Evolutionary conservation across 2,113 vertebrate genomes (phyloP).

Genomic region (Pampusana beccarii): DNA sequence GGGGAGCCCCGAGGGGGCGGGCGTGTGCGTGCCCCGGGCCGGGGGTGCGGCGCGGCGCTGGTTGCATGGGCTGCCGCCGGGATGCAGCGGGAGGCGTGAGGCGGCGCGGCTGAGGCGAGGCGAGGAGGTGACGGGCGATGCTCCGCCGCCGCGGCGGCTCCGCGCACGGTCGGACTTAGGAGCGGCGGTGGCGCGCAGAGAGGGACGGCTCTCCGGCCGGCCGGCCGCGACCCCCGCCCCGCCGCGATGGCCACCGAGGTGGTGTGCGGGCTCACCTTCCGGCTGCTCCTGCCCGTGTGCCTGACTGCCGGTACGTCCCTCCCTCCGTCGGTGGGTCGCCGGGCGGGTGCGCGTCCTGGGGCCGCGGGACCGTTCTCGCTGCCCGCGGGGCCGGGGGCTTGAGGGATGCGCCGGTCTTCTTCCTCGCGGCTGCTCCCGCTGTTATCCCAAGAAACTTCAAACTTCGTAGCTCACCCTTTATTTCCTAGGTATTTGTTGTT

Average conservation of each 20-base stretch:
- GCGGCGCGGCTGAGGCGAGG: no score
- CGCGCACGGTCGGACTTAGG: conserved; percentile 67
- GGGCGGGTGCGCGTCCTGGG: background rate
- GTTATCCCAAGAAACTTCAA: background rate
- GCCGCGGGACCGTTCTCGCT: background rate
- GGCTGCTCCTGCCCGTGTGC: conserved; percentile 91
- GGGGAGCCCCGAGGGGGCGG: no score
- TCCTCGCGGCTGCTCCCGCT: background rate
- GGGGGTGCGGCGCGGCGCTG: no score
- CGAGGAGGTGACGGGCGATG: no score
- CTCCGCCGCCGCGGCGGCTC: conserved; percentile 47
- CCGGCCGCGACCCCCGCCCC: conserved; percentile 16
- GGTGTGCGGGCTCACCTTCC: conserved; percentile 94
- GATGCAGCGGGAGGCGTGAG: no score
- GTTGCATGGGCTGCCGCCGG: no score
- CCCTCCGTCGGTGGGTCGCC: background rate
- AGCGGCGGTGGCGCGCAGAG: conserved; percentile 48
- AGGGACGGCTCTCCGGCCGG: conserved; percentile 5
- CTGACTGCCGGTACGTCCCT: conserved; percentile 87
- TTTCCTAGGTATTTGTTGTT: rapidly evolving
- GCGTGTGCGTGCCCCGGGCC: no score
- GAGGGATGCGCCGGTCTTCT: background rate
- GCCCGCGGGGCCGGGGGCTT: background rate
- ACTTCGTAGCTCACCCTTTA: background rate
- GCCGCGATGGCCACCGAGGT: conserved; percentile 91